A percentile compares a stretch with the other conserved stretches of the same genome.
Evolutionary conservation across 2,797 vertebrate genomes (phyloP).

Genomic region (Melanotaenia nigrans): DNA sequence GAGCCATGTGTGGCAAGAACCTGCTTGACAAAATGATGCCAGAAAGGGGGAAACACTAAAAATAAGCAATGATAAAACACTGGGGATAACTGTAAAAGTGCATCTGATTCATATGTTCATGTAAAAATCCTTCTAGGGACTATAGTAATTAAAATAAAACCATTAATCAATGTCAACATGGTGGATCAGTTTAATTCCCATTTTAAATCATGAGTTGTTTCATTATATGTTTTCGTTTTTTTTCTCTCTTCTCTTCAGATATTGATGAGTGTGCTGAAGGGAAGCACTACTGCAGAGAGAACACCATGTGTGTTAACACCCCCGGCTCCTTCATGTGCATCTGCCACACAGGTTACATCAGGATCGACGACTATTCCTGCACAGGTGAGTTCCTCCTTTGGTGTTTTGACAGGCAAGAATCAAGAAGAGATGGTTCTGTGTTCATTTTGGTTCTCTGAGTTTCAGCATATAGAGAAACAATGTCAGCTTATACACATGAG

Average conservation of each 20-base stretch:
- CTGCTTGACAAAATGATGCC: slow-evolving; percentile 14
- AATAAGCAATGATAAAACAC: slow-evolving; percentile 1
- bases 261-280: slow-evolving; percentile 94
- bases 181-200: neutral
- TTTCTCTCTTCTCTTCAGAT: slow-evolving; percentile 76
- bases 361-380: slow-evolving; percentile 96
- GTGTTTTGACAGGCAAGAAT: slow-evolving; percentile 36
- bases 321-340: slow-evolving; percentile 95
- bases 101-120: neutral
- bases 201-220: slow-evolving; percentile 3
- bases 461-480: neutral
- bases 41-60: slow-evolving; percentile 9
- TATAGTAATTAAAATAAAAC: neutral
- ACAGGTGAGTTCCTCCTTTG: slow-evolving; percentile 85
- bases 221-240: slow-evolving; percentile 17
- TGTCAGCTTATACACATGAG: neutral
- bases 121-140: neutral
- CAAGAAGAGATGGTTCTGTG: neutral
- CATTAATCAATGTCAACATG: neutral
- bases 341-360: slow-evolving; percentile 92
- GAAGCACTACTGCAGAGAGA: slow-evolving; percentile 94
- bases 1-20: slow-evolving; percentile 7
- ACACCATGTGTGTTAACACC: slow-evolving; percentile 94
- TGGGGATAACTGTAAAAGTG: neutral
- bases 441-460: slow-evolving; percentile 5